Base-by-base conservation (phyloP, 2,113 vertebrate species). In the Otolemur garnettii region DNA sequence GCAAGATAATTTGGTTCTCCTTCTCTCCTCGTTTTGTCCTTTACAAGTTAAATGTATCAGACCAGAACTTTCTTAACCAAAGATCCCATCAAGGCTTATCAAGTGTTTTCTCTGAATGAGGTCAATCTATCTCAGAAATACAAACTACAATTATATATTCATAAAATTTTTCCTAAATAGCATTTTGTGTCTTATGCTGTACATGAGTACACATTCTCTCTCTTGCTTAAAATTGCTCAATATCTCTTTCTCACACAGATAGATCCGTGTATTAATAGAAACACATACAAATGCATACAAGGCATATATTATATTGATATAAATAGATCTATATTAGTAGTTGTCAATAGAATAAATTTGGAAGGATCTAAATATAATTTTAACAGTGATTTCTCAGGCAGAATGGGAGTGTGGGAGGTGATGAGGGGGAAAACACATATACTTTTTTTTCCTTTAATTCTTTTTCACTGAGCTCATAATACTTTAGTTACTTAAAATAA, bases 261-360 rank as follows among this genome's bases (percentile, higher is more conserved):
- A 50, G n/a, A 26, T 22, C 14, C 9, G 50, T 22, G 71, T 0
- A 64, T 5, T 3, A 19, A 77, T 3, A 55, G 2, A 38, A 30
- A 66, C 5, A 35, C 42, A 77, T 5, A 77, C 2, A 89, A 89
- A 59, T 77, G 50, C 30, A 42, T 4, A 28, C 14, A 74, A 5
- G n/a, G 1, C 13, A n/a, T n/a, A 19, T 15, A 18, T 3, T 57
- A 38, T 3, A 53, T 17, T 12, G 12, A n/a, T 55, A 22, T 62
- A 33, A 15, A 59, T 28, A 66, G 22, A 55, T 60, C 8, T 60
- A 79, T 75, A 26, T 50, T 22, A 84, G 2, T 55, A 62, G 92
- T 79, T 95, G 62, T 80, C 64, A 95, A 28, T 28, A 62, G 22
- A 85, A 88, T 81, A 72, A 28, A 87, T 80, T 59, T 71, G 22